Conservation (phyloP, 2,113 vertebrate species). For the Phalacrocorax pelagicus region DNA sequence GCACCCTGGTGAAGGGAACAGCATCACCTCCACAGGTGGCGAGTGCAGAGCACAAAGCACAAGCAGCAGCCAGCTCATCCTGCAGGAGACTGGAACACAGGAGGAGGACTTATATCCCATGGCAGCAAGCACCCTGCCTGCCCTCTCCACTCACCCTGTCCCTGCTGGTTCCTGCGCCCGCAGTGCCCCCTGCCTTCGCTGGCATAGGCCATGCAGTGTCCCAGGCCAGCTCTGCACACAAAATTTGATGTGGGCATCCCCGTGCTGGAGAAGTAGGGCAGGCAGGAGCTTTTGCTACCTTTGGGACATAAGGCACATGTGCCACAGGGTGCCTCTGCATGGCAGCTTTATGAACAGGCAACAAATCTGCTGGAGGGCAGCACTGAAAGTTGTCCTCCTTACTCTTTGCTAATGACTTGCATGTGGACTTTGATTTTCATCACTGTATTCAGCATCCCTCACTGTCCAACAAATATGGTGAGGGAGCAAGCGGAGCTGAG, state of each 20-base stretch:
- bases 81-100: background rate
- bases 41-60: background rate
- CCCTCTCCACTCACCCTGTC: background rate
- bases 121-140: background rate
- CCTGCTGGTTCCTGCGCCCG: background rate
- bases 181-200: background rate
- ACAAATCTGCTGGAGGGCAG: background rate
- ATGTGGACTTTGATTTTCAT: background rate
- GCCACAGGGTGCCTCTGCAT: background rate
- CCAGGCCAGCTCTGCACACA: background rate
- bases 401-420: background rate
- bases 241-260: no score
- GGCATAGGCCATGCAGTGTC: accelerated
- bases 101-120: background rate
- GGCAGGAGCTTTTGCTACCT: background rate
- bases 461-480: accelerated
- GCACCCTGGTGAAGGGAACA: background rate
- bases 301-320: background rate
- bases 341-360: background rate
- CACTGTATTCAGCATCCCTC: background rate
- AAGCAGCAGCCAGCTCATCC: background rate
- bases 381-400: accelerated
- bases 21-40: accelerated
- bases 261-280: background rate
- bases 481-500: background rate